Percentiles rank a stretch among this genome's conserved stretches.
These are phyloP conservation scores for Cephus spinipes DNA, from an alignment of 2,888 invertebrate species.

Conservation along the genomic window DNA sequence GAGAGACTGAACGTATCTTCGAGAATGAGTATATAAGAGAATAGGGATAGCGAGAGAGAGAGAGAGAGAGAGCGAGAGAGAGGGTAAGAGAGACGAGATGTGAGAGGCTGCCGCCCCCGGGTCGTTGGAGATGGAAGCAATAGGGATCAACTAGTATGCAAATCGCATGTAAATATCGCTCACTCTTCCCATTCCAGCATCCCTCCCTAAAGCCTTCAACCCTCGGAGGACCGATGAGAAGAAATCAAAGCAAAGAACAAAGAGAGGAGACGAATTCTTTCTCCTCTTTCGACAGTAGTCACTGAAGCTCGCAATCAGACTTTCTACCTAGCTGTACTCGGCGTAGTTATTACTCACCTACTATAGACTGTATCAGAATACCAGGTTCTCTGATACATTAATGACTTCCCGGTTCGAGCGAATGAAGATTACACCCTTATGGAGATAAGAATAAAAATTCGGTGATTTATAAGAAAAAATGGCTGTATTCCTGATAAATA, in stretches of 20 bases:
- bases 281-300: constrained; percentile 9
- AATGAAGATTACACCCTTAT: too few species aligned
- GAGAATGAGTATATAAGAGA: too few species aligned
- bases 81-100: constrained; percentile 36
- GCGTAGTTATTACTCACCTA: too few species aligned
- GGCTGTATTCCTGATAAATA: too few species aligned
- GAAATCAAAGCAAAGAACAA: constrained; percentile 64
- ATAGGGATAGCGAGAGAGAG: constrained; percentile 28
- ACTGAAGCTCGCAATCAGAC: too few species aligned
- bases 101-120: constrained; percentile 57
- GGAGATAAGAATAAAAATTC: too few species aligned
- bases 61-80: constrained; percentile 39
- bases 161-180: constrained; percentile 67
- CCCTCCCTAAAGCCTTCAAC: constrained; percentile 42
- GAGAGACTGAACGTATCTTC: constrained; percentile 26
- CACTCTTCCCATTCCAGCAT: constrained; percentile 55
- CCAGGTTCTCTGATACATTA: too few species aligned
- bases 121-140: constrained; percentile 66
- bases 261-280: constrained; percentile 56
- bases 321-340: too few species aligned
- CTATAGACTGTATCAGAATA: too few species aligned
- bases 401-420: too few species aligned
- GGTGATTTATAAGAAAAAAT: too few species aligned
- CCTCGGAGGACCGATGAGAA: constrained; percentile 48
- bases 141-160: constrained; percentile 68